Evolutionary conservation across 2,888 invertebrate genomes (phyloP), one percentile per base, ranked within the genome.

Genomic region (Melanchra persicariae): DNA sequence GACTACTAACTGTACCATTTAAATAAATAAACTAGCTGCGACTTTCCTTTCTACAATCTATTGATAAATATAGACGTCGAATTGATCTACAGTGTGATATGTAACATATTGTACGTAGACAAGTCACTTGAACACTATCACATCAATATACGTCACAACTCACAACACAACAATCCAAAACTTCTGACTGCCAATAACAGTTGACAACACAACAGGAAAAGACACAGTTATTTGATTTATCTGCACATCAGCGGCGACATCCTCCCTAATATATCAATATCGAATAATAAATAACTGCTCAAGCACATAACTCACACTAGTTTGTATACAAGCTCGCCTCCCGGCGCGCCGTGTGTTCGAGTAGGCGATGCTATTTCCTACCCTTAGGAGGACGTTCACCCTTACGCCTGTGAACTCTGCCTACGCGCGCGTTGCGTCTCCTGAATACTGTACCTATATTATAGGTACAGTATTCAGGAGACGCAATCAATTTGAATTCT

Each of bases 331-430:
- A 49, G 81, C 24, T 26, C 22, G 45, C 47, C 40, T 17, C 76
- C 52, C 67, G 59, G 43, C 22, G 30, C 26, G 19, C 57, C 24
- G 67, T 75, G 67, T 75, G 76, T 58, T 49, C 54, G 37, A n/a
- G 15, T 47, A 12, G 47, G 58, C 60, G 55, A 43, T 51, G 60
- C 43, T 49, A 58, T 75, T 67, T 67, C 47, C 76, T 54, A 61
- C 57, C 81, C 43, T 80, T 57, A 52, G 19, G 17, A 55, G 81
- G 81, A 17, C 76, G 22, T 66, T 76, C 40, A 75, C 60, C 76
- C 10, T 30, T n/a, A n/a, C 26, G 64, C 75, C 54, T 79, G n/a
- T 34, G 54, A 54, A 59, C 37, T 63, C 57, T 54, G n/a, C n/a
- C n/a, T n/a, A n/a, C n/a, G n/a, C n/a, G n/a, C n/a, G n/a, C n/a